These are phyloP conservation scores for Stichodactyla helianthus DNA, from an alignment of 64 coral and sea anemone species.

Conservation along the genomic window DNA sequence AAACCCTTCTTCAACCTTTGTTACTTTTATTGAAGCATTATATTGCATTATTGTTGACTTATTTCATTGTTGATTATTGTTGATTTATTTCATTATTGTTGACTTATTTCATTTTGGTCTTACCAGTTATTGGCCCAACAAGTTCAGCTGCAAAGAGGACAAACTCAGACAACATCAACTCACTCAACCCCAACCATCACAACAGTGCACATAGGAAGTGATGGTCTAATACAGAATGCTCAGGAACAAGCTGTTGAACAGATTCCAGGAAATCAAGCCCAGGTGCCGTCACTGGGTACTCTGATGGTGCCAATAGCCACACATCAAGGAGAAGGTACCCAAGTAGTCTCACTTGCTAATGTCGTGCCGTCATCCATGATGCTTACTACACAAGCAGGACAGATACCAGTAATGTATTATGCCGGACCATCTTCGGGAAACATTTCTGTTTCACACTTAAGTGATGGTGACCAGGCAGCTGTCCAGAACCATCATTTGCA, in stretches of 20 bases:
- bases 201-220: slow-evolving; percentile 48
- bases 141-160: slow-evolving; percentile 55
- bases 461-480: slow-evolving; percentile 41
- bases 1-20: too few species aligned
- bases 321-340: slow-evolving; percentile 67
- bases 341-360: slow-evolving; percentile 71
- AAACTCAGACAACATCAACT: slow-evolving; percentile 40
- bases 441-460: slow-evolving; percentile 72
- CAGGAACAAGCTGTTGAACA: slow-evolving; percentile 75
- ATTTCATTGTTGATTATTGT: background rate
- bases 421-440: slow-evolving; percentile 63
- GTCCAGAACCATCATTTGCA: slow-evolving; percentile 54
- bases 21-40: too few species aligned
- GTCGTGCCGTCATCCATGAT: slow-evolving; percentile 87
- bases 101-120: background rate
- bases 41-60: background rate
- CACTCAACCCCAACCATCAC: slow-evolving; percentile 49
- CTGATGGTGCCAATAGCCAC: slow-evolving; percentile 80
- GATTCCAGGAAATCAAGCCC: slow-evolving; percentile 43
- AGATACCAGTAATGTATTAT: slow-evolving; percentile 92
- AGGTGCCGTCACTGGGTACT: slow-evolving; percentile 65
- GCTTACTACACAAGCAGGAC: slow-evolving; percentile 76
- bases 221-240: slow-evolving; percentile 54
- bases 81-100: background rate
- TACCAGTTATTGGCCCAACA: slow-evolving; percentile 44